phyloP scores from a whole-genome alignment of 2,113 vertebrate species.

The Gadus chalcogrammus region DNA sequence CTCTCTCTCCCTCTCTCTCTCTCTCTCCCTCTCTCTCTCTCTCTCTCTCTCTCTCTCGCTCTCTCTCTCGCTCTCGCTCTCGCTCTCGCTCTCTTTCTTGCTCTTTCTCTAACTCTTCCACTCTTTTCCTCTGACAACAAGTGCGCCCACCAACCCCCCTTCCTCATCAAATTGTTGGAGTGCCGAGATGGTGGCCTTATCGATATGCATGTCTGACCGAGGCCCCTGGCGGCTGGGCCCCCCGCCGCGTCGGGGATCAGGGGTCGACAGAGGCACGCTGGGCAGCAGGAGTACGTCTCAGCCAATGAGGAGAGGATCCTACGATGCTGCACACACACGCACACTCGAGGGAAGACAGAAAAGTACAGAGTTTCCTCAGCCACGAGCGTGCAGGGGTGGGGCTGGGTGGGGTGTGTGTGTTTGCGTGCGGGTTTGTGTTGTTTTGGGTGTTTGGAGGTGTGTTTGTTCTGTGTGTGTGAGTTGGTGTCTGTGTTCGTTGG shows the following conservation, averaged over 20 bases:
- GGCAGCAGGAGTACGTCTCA: constrained; percentile 43
- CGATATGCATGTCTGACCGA: constrained; percentile 59
- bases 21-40: too few relatives aligned
- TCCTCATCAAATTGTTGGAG: constrained; percentile 47
- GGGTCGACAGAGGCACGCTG: constrained; percentile 46
- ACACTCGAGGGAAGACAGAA: constrained; percentile 3
- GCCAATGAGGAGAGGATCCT: constrained; percentile 36
- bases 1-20: too few relatives aligned
- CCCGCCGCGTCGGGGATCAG: constrained; percentile 49
- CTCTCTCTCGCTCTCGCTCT: too few relatives aligned
- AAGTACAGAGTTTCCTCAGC: background rate
- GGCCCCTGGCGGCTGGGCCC: constrained; percentile 56
- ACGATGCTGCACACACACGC: constrained; percentile 21
- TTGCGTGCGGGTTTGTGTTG: background rate
- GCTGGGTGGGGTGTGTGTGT: background rate
- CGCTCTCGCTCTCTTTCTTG: background rate
- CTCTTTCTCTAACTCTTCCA: constrained; percentile 15
- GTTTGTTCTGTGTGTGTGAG: constrained; percentile 16
- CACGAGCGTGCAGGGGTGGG: background rate
- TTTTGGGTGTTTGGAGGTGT: background rate
- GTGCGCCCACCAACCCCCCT: too few relatives aligned
- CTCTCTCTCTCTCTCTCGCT: constrained; percentile 7
- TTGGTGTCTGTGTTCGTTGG: too few relatives aligned
- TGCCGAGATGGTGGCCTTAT: constrained; percentile 49
- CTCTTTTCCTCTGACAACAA: constrained; percentile 6